phyloP scores from a whole-genome alignment of 2,888 invertebrate species.

The Leucophenga montana region DNA sequence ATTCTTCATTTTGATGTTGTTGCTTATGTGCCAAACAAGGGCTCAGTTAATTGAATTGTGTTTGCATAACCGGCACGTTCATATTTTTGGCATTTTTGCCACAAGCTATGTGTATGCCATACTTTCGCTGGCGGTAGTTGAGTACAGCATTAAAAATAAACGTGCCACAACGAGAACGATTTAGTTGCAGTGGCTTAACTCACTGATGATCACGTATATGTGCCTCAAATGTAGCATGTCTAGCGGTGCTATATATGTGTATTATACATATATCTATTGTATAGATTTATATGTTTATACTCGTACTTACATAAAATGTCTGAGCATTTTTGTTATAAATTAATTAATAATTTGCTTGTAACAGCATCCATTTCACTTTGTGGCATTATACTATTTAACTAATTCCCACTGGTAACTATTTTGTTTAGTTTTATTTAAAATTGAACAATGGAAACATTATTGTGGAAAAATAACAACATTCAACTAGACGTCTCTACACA shows the following conservation, averaged over 20 bases:
- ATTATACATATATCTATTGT: too few relatives aligned
- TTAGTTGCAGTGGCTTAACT: not conserved
- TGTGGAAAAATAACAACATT: too few relatives aligned
- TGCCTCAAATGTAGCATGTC: too few relatives aligned
- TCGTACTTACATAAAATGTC: too few relatives aligned
- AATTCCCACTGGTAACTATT: not conserved
- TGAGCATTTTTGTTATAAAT: conserved; percentile 5
- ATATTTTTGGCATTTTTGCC: not conserved
- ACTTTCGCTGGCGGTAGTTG: too few relatives aligned
- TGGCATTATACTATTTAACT: not conserved
- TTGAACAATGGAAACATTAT: not conserved
- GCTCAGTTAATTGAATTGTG: conserved; percentile 64
- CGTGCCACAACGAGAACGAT: not conserved
- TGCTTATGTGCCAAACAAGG: conserved; percentile 43
- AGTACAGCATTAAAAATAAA: too few relatives aligned
- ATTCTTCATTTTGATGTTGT: conserved; percentile 47
- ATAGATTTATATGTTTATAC: too few relatives aligned
- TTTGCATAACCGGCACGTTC: conserved; percentile 55
- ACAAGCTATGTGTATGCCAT: not conserved
- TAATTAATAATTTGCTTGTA: not conserved
- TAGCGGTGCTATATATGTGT: too few relatives aligned
- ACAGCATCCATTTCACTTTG: not conserved
- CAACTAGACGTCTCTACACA: too few relatives aligned
- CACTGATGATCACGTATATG: too few relatives aligned
- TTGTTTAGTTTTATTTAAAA: not conserved